Percentiles rank a stretch among this genome's conserved stretches.
These are phyloP conservation scores for roundworm (Caenorhabditis elegans) DNA, from an alignment of 1,140 invertebrate genomes.

Conservation along the genomic window WBcel235 BX284604.4:9327001-9327500, in stretches of 20 bases:
- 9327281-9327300: conserved; percentile 6
- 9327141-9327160: not conserved
- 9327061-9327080: not conserved
- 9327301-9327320: not conserved
- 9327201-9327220: not conserved
- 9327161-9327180: conserved; percentile 11
- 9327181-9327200: not conserved
- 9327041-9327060: not conserved
- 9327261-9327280: conserved; percentile 1
- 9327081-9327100: not conserved
- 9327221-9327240: not conserved
- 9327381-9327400: conserved; percentile 21
- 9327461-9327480: not conserved
- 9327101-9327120: not conserved
- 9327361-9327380: no score
- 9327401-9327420: not conserved
- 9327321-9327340: conserved; percentile 15
- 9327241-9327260: not conserved
- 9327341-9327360: not conserved
- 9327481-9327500: not conserved
- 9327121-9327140: not conserved
- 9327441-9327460: no score
- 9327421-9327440: not conserved
- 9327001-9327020: not conserved
- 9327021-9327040: not conserved